phyloP scores from a whole-genome alignment of 2,888 invertebrate genomes.

The Unio pictorum region DNA sequence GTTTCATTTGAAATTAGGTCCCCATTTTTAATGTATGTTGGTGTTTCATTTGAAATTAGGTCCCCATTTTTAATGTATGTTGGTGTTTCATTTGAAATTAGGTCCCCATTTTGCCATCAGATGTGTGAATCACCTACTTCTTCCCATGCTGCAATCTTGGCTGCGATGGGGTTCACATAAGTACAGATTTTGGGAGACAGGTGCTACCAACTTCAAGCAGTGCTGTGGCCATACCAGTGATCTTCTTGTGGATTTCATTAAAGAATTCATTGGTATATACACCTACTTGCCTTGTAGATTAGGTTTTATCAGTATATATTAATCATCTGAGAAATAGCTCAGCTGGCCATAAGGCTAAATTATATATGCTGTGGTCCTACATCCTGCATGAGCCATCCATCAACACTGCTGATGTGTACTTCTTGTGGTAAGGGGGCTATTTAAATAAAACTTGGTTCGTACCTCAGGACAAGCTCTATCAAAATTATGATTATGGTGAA shows the following conservation, averaged over 20 bases:
- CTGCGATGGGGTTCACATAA: slow-evolving; percentile 79
- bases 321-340: not conserved
- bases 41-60: not conserved
- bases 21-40: not conserved
- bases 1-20: not conserved
- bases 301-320: not conserved
- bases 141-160: slow-evolving; percentile 96
- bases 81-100: slow-evolving; percentile 38
- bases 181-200: slow-evolving; percentile 74
- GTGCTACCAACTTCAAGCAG: slow-evolving; percentile 92
- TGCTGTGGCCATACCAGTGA: slow-evolving; percentile 95
- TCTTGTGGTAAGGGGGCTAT: too few species aligned
- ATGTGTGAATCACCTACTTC: slow-evolving; percentile 90
- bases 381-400: too few species aligned
- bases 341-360: too few species aligned
- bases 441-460: too few species aligned
- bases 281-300: not conserved
- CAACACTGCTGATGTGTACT: too few species aligned
- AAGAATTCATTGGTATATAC: slow-evolving; percentile 80
- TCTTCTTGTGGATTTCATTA: slow-evolving; percentile 88
- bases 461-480: too few species aligned
- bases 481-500: too few species aligned
- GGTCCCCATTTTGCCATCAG: slow-evolving; percentile 92
- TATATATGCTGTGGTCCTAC: too few species aligned
- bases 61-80: not conserved